Conservation (phyloP, 2,888 invertebrate genomes). For the Drosophila algonquin region DNA sequence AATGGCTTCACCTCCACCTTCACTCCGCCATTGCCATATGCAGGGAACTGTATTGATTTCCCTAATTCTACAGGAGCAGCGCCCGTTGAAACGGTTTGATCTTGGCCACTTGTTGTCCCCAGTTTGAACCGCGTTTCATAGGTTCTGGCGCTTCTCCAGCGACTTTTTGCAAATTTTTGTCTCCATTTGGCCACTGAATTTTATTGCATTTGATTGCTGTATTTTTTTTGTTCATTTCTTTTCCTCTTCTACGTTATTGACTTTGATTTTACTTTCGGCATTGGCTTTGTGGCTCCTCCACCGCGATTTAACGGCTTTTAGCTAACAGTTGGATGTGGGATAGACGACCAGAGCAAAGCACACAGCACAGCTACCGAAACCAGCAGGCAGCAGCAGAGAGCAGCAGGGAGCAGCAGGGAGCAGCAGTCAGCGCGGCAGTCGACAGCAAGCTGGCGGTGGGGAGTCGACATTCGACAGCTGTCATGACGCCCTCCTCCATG, state of each 20-base stretch:
- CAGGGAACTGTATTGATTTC: not conserved
- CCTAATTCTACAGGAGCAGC: not conserved
- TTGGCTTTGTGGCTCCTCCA: constrained; percentile 56
- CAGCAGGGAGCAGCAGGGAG: not conserved
- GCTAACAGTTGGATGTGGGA: constrained; percentile 41
- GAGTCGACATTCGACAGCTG: constrained; percentile 45
- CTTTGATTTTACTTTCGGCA: constrained; percentile 70
- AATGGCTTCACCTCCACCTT: not conserved
- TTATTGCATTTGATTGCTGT: constrained; percentile 62
- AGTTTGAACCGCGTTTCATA: not conserved
- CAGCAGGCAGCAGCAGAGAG: not conserved
- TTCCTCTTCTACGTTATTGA: constrained; percentile 59
- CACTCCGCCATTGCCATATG: not conserved
- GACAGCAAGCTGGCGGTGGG: constrained; percentile 25
- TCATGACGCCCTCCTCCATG: constrained; percentile 33
- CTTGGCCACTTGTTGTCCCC: constrained; percentile 12
- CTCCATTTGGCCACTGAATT: constrained; percentile 37
- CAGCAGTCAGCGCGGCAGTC: constrained; percentile 33
- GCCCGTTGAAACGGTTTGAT: not conserved
- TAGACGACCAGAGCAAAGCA: constrained; percentile 48
- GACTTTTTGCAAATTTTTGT: constrained; percentile 13
- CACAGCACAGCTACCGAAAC: not conserved
- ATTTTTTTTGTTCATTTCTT: constrained; percentile 30
- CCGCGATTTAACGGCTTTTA: constrained; percentile 57
- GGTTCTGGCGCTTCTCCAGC: not conserved